Evolutionary conservation across 1,140 invertebrate genomes (phyloP), one percentile per base, ranked within the genome.

Genomic region (Triops longicaudatus): DNA sequence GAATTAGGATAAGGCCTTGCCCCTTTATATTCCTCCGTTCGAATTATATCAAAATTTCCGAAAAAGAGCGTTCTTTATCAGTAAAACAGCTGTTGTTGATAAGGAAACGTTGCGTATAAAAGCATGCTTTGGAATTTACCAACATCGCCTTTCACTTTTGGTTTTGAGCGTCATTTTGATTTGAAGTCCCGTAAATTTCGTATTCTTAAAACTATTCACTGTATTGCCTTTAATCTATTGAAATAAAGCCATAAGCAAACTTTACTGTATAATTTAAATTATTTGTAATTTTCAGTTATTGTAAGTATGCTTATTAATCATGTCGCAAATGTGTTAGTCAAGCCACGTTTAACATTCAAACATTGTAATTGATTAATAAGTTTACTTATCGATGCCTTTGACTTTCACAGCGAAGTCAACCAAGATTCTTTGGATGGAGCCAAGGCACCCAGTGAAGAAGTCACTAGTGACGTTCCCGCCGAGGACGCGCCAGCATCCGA

Each of bases 351-450:
- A n/a, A n/a, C n/a, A n/a, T n/a, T n/a, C n/a, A n/a, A n/a, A n/a
- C n/a, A n/a, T n/a, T 63, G n/a, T 63, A 22, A 6, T n/a, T 9
- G 10, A 63, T n/a, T 63, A 6, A 17, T 1, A 17, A 6, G 10
- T 63, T 63, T 22, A n/a, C 44, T n/a, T 44, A 28, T 50, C 26
- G n/a, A n/a, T 26, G 17, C 11, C 12, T 10, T 12, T 44, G 14
- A 4, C 28, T 75, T 14, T 37, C n/a, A 44, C 72, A 77, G 76
- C 72, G 76, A 77, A 71, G 41, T 77, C 31, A 77, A 77, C 76
- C 76, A 77, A 31, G 76, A 77, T 28, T 77, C 76, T 12, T 44
- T 77, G 26, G 76, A 77, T 14, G 76, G 71, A 27, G 76, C 71
- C 6, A 42, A 72, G 37, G 76, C 72, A 37, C 42, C 76, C 42